Percentiles rank a stretch among this genome's conserved stretches.
Evolutionary conservation across 2,888 invertebrate genomes (phyloP).

Genomic region (Corbicula japonica): DNA sequence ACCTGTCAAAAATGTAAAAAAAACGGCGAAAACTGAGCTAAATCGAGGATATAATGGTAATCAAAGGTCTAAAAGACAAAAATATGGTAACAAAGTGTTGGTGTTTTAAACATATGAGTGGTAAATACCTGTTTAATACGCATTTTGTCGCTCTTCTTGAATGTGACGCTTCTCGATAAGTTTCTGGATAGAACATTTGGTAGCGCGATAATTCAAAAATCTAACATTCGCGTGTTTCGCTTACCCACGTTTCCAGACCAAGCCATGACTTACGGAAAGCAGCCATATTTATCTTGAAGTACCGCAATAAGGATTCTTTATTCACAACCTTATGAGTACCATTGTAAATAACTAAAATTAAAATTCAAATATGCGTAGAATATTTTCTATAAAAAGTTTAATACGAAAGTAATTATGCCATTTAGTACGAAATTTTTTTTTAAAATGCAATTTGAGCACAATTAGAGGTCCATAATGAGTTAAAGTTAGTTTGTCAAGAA

Average conservation of each 20-base stretch:
- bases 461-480: too few species aligned
- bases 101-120: neutral
- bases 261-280: neutral
- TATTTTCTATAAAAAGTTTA: too few species aligned
- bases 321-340: too few species aligned
- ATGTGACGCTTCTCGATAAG: neutral
- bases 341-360: too few species aligned
- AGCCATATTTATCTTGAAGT: too few species aligned
- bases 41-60: neutral
- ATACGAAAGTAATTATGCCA: too few species aligned
- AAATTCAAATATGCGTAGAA: too few species aligned
- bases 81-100: neutral
- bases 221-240: neutral
- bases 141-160: neutral
- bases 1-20: neutral
- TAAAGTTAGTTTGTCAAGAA: too few species aligned
- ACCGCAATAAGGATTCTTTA: too few species aligned
- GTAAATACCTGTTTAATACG: slow-evolving; percentile 1
- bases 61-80: neutral
- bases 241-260: too few species aligned
- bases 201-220: neutral
- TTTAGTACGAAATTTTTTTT: too few species aligned
- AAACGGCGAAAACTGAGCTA: neutral
- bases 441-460: too few species aligned
- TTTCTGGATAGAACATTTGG: neutral